Evolutionary conservation across 2,797 vertebrate species (phyloP).

Genomic region (Silurus aristotelis): DNA sequence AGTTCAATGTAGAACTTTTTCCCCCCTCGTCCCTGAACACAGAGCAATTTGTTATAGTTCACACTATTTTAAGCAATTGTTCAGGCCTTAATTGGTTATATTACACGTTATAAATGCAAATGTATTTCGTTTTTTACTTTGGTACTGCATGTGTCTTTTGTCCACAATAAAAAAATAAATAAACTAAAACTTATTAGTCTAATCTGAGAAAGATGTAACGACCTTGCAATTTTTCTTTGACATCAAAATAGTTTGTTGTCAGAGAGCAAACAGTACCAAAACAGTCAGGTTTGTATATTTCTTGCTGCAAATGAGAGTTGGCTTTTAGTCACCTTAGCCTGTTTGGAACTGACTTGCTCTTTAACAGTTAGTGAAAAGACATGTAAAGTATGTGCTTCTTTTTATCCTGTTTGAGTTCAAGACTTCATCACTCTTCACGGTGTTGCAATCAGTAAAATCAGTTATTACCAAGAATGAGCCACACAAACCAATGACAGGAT

Average conservation of each 20-base stretch:
- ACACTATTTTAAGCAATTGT: background rate
- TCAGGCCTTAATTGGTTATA: background rate
- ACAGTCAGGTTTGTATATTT: background rate
- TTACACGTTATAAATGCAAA: background rate
- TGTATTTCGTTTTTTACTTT: background rate
- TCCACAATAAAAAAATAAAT: background rate
- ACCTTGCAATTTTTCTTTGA: background rate
- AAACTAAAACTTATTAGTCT: background rate
- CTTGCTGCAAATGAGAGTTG: background rate
- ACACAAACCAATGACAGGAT: slow-evolving; percentile 11
- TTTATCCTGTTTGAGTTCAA: background rate
- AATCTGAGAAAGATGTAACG: background rate
- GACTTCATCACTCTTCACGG: background rate
- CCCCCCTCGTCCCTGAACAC: slow-evolving; percentile 86
- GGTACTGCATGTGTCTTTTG: background rate
- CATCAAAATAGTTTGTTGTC: background rate
- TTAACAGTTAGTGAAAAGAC: background rate
- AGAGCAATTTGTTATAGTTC: background rate
- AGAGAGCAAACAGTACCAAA: background rate
- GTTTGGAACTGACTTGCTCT: background rate
- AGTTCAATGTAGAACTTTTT: slow-evolving; percentile 96
- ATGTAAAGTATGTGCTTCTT: background rate
- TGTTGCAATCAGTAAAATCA: slow-evolving; percentile 6
- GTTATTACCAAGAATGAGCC: background rate
- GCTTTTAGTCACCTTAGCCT: background rate